Evolutionary conservation across 1,140 invertebrate genomes (phyloP).

Genomic region (Pygmarrhopalites habei): DNA sequence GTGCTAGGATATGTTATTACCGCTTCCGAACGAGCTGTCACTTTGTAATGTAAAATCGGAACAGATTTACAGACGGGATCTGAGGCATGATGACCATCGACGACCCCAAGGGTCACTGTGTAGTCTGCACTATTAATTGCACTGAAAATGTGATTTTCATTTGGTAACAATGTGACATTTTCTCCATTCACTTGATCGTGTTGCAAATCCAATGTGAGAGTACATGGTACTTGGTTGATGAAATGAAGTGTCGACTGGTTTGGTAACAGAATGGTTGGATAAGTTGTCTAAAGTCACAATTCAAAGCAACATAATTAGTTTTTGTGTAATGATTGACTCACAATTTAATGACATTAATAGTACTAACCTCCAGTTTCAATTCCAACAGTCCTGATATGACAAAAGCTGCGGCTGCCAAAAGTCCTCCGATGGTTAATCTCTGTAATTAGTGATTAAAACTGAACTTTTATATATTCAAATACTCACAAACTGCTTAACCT

Average conservation of each 20-base stretch:
- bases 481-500: no score
- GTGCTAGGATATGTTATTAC: no score
- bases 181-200: not conserved
- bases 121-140: slow-evolving; percentile 4
- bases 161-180: not conserved
- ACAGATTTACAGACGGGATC: not conserved
- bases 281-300: slow-evolving; percentile 50
- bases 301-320: not conserved
- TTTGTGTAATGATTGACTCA: no score
- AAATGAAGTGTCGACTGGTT: slow-evolving; percentile 59
- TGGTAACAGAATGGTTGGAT: slow-evolving; percentile 54
- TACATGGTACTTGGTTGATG: slow-evolving; percentile 52
- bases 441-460: no score
- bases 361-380: slow-evolving; percentile 57
- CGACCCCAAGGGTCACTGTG: not conserved
- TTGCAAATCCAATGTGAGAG: not conserved
- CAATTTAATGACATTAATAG: not conserved
- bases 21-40: not conserved
- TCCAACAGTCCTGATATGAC: slow-evolving; percentile 80
- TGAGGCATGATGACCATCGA: not conserved
- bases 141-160: slow-evolving; percentile 5
- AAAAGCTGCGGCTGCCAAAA: slow-evolving; percentile 79
- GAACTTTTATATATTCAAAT: no score
- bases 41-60: not conserved
- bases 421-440: slow-evolving; percentile 66